These are phyloP conservation scores for Melanotaenia boesemani DNA, from an alignment of 2,797 vertebrate genomes.

Conservation along the genomic window DNA sequence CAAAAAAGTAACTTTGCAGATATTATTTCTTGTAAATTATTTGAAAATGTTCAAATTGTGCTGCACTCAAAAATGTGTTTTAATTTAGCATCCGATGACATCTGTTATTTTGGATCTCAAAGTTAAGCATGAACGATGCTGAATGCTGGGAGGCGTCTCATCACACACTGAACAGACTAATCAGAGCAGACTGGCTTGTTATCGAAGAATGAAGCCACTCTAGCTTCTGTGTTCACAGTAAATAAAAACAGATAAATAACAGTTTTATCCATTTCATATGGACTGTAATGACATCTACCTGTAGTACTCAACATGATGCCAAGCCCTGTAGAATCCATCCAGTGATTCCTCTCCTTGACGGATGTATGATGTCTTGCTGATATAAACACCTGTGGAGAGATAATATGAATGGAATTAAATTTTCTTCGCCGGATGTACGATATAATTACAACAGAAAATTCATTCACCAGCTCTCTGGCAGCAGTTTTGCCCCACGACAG, in stretches of 20 bases:
- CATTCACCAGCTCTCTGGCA: neutral
- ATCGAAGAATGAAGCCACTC: neutral
- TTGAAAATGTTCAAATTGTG: too few relatives aligned
- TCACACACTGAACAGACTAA: neutral
- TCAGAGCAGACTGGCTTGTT: neutral
- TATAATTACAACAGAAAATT: neutral
- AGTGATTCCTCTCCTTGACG: constrained; percentile 97
- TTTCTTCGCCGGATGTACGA: neutral
- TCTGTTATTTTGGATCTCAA: neutral
- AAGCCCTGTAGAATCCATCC: constrained; percentile 97
- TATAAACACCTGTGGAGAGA: constrained; percentile 89
- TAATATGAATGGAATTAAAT: neutral
- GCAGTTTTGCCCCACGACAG: neutral
- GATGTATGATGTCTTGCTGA: constrained; percentile 97
- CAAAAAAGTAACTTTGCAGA: neutral
- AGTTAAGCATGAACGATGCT: neutral
- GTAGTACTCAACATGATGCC: constrained; percentile 99
- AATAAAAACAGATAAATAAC: neutral
- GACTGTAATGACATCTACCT: constrained; percentile 82
- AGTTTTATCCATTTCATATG: neutral
- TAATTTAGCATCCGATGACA: too few relatives aligned
- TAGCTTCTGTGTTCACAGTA: neutral
- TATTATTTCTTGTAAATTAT: too few relatives aligned
- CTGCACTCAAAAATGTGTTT: too few relatives aligned
- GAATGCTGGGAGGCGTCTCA: neutral